A percentile compares a stretch with the other conserved stretches of the same genome.
Evolutionary conservation across 2,797 vertebrate genomes (phyloP).

Genomic region (Heterohyrax brucei): DNA sequence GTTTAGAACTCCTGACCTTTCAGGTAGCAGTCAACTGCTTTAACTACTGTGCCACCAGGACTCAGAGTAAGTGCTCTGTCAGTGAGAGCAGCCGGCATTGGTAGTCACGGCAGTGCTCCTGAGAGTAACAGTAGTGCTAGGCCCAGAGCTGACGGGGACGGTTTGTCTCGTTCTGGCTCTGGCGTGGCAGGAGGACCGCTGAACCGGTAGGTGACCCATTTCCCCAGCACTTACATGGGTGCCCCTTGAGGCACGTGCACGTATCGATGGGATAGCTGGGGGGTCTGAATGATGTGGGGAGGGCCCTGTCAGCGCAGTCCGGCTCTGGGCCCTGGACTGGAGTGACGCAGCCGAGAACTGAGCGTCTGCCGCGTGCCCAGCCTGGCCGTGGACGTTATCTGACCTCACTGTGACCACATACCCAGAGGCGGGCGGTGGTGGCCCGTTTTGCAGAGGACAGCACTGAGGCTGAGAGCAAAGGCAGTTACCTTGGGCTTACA

Average conservation of each 20-base stretch:
- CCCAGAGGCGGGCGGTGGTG: neutral
- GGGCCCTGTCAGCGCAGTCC: neutral
- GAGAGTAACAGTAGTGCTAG: neutral
- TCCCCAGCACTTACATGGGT: neutral
- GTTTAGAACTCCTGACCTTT: too few relatives aligned
- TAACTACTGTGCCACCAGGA: too few relatives aligned
- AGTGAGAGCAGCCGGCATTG: too few relatives aligned
- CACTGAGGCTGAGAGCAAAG: neutral
- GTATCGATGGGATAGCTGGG: neutral
- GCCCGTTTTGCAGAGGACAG: neutral
- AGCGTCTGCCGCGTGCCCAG: neutral
- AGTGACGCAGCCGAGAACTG: neutral
- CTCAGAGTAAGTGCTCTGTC: too few relatives aligned
- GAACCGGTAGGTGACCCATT: neutral
- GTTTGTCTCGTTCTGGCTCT: neutral
- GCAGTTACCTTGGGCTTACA: neutral
- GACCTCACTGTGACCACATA: fast-evolving
- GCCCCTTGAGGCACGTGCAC: neutral
- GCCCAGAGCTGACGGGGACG: neutral
- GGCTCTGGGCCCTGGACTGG: neutral
- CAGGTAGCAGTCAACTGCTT: too few relatives aligned
- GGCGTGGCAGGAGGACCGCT: neutral
- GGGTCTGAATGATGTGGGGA: neutral
- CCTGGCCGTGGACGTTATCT: fast-evolving
- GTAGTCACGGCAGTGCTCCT: neutral